Conservation (phyloP, 2,888 invertebrate genomes). For the Eumerus sabulonum region DNA sequence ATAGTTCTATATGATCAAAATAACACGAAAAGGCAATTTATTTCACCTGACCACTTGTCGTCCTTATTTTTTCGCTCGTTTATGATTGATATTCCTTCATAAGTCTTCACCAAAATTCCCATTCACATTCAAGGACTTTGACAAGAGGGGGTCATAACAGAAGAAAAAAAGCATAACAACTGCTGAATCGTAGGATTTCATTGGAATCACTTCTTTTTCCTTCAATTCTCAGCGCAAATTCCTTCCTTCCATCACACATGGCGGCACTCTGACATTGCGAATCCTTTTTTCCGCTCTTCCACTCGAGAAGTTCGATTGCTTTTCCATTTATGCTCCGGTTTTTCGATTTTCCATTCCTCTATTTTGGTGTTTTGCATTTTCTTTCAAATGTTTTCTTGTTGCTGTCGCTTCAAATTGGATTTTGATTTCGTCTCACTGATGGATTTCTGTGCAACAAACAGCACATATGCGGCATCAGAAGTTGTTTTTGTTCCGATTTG, state of each 20-base stretch:
- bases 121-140: slow-evolving; percentile 8
- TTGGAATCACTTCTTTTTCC: background rate
- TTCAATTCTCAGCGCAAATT: background rate
- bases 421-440: slow-evolving; percentile 37
- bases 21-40: no score
- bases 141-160: no score
- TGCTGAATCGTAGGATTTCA: no score
- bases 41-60: background rate
- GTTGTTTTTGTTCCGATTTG: slow-evolving; percentile 1
- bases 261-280: slow-evolving; percentile 1
- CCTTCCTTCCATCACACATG: slow-evolving; percentile 20
- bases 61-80: background rate
- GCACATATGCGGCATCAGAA: slow-evolving; percentile 4
- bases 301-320: background rate
- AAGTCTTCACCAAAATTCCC: background rate
- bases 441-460: slow-evolving; percentile 8
- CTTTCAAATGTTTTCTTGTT: slow-evolving; percentile 20
- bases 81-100: slow-evolving; percentile 13
- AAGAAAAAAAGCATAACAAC: no score
- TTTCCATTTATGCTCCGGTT: background rate
- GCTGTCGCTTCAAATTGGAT: slow-evolving; percentile 49
- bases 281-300: slow-evolving; percentile 3
- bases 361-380: slow-evolving; percentile 6
- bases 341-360: no score
- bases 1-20: no score